Percentiles rank a stretch among this genome's conserved stretches.
Conservation (phyloP, 2,888 invertebrate species). For the Erpobdella octoculata region DNA sequence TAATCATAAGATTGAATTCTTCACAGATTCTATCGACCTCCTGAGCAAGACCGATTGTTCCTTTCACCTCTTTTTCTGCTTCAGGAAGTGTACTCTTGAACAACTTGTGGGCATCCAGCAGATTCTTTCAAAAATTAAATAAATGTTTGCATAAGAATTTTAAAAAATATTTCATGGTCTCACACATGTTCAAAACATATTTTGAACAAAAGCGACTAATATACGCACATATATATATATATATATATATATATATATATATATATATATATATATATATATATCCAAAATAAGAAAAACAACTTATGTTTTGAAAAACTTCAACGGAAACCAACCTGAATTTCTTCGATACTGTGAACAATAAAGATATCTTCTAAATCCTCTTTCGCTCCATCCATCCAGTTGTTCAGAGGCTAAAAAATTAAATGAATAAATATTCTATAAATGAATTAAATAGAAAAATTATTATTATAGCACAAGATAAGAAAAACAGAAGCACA, state of each 20-base stretch:
- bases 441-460: background rate
- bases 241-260: too few species aligned
- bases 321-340: constrained; percentile 61
- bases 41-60: constrained; percentile 83
- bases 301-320: background rate
- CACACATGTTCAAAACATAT: too few species aligned
- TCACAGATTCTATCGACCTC: constrained; percentile 90
- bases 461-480: background rate
- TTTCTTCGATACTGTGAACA: constrained; percentile 98
- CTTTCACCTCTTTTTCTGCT: constrained; percentile 94
- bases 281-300: background rate
- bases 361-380: constrained; percentile 99
- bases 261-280: background rate
- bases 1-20: constrained; percentile 81
- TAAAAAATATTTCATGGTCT: too few species aligned
- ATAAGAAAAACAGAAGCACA: too few species aligned
- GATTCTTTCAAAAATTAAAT: constrained; percentile 61
- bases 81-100: constrained; percentile 93
- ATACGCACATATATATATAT: too few species aligned
- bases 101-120: constrained; percentile 93
- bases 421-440: background rate
- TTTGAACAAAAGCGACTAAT: too few species aligned
- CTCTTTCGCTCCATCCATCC: constrained; percentile 97
- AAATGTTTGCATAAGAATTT: too few species aligned
- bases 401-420: constrained; percentile 82